phyloP scores from a whole-genome alignment of 2,797 vertebrate species.

The Poeciliopsis paucimaculata region DNA sequence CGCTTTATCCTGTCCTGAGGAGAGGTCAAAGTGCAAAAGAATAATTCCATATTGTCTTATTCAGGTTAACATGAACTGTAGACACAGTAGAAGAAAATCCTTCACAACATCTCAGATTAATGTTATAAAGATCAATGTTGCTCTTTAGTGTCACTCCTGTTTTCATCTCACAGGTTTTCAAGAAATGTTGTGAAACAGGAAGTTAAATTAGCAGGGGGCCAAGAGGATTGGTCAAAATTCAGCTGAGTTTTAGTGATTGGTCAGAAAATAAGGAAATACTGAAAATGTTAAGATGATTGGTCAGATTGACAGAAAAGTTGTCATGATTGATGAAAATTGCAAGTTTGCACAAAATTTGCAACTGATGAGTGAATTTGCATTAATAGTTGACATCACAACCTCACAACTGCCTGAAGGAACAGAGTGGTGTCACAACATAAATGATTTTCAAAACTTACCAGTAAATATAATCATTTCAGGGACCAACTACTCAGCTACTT shows the following conservation, averaged over 20 bases:
- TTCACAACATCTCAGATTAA: not conserved
- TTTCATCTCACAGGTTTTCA: not conserved
- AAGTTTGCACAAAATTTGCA: not conserved
- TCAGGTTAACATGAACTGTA: not conserved
- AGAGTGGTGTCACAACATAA: not conserved
- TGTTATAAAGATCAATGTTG: not conserved
- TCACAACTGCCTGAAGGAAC: not conserved
- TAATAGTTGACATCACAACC: not conserved
- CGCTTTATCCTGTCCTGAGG: not conserved
- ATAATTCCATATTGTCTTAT: not conserved
- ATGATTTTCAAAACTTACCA: not conserved
- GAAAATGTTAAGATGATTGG: not conserved
- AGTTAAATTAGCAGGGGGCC: not conserved
- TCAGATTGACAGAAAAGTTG: not conserved
- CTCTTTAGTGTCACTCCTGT: not conserved
- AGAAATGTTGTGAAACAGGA: not conserved
- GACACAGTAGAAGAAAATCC: not conserved
- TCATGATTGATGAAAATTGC: not conserved
- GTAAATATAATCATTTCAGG: not conserved
- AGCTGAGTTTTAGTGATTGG: not conserved
- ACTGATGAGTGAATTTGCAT: not conserved
- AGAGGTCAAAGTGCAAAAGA: not conserved
- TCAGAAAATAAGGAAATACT: not conserved
- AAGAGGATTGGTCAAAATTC: not conserved
- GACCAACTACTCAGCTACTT: not conserved